These are phyloP conservation scores for Gallinago solitaria DNA, from an alignment of 2,797 vertebrate genomes.

Conservation along the genomic window DNA sequence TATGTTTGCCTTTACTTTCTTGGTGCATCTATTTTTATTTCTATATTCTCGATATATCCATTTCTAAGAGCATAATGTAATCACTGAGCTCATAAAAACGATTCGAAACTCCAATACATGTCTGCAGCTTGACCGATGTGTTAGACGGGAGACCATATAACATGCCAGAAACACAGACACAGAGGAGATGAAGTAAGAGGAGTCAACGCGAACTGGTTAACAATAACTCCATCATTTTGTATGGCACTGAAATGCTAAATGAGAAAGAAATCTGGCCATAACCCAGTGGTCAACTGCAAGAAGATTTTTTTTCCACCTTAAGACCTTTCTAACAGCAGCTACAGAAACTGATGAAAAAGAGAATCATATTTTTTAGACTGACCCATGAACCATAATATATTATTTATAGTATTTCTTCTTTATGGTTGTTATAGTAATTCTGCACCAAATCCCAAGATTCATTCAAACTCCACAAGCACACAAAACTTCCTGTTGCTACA, in stretches of 20 bases:
- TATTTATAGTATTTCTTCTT: slow-evolving; percentile 10
- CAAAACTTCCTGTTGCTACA: not conserved
- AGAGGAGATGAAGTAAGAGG: not conserved
- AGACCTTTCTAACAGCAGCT: not conserved
- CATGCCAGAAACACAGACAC: not conserved
- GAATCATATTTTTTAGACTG: not conserved
- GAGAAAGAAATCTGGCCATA: not conserved
- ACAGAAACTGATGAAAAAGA: not conserved
- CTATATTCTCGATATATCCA: not conserved
- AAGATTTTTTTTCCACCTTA: not conserved
- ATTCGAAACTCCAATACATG: not conserved
- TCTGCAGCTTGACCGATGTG: not conserved
- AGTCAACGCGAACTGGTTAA: not conserved
- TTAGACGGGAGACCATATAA: not conserved
- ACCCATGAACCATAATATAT: not conserved
- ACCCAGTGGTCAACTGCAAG: not conserved
- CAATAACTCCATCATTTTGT: not conserved
- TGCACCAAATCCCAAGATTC: not conserved
- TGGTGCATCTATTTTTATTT: not conserved
- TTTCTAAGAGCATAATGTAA: not conserved
- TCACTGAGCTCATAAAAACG: not conserved
- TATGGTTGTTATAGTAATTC: not conserved
- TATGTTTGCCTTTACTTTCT: not conserved
- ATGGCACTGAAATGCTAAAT: not conserved
- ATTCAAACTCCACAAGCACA: not conserved